Conservation (phyloP, 2,113 vertebrate species). For the Prunella fulvescens region DNA sequence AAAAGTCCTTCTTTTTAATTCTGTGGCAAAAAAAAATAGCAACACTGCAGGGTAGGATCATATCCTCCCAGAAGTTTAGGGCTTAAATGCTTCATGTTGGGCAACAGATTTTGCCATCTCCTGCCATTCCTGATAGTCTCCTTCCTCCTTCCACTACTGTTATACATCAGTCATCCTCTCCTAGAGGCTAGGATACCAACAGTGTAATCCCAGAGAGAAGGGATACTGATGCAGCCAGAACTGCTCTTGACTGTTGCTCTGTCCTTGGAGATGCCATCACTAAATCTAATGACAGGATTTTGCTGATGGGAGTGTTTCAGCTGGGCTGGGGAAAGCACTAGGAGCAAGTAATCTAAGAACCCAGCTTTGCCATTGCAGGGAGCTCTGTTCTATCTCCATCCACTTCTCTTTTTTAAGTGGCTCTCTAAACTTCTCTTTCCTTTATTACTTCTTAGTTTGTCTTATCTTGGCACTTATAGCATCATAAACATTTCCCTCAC, state of each 20-base stretch:
- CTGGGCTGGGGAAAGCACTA: background rate
- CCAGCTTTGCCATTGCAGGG: background rate
- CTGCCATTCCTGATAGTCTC: background rate
- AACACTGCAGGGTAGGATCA: background rate
- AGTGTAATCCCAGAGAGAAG: background rate
- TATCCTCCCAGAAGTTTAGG: background rate
- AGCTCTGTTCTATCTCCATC: background rate
- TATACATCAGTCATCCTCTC: background rate
- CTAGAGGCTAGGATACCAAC: background rate
- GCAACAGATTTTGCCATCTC: background rate
- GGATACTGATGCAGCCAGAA: background rate
- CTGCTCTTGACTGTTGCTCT: background rate
- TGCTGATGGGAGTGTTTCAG: background rate
- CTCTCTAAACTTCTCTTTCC: background rate
- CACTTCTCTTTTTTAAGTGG: background rate
- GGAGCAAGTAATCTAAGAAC: background rate
- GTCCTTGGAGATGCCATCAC: background rate
- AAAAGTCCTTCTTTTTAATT: conserved; percentile 58
- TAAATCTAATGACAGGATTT: background rate
- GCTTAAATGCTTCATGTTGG: background rate
- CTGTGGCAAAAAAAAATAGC: background rate
- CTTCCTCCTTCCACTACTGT: background rate
- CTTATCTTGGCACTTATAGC: background rate
- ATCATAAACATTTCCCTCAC: background rate
- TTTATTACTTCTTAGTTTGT: background rate